phyloP scores from a whole-genome alignment of 37 sponge, comb jelly and placozoan genomes.

The Chondrilla cf. caribensis region DNA sequence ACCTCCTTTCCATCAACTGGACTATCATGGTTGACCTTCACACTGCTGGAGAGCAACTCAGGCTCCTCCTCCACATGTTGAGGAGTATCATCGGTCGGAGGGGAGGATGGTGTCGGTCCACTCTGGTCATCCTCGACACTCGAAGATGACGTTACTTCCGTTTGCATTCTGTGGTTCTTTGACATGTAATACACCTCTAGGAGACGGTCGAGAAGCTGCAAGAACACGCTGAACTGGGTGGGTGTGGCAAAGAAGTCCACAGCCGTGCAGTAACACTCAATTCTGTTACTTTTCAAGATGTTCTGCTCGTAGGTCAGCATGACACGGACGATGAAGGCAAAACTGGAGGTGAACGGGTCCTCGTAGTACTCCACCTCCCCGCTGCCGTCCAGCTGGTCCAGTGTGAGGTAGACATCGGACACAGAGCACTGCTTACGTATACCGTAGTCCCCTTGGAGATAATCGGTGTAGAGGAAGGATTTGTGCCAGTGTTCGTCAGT shows the following conservation, averaged over 20 bases:
- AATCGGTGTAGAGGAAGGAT: conserved; percentile 73
- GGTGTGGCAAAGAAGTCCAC: conserved; percentile 57
- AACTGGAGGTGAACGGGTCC: conserved; percentile 53
- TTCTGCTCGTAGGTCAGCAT: conserved; percentile 20
- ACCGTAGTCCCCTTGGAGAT: conserved; percentile 44
- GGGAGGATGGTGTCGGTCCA: neutral
- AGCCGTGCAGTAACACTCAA: conserved; percentile 36
- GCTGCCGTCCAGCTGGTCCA: conserved; percentile 52
- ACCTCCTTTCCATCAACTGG: neutral
- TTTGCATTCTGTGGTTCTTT: conserved; percentile 54
- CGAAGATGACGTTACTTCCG: neutral
- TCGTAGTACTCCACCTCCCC: conserved; percentile 45
- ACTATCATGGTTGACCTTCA: no score
- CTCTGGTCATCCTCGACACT: neutral
- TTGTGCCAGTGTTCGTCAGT: conserved; percentile 71
- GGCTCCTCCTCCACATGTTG: neutral
- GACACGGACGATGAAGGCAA: conserved; percentile 39
- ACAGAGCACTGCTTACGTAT: conserved; percentile 58
- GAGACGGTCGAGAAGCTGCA: conserved; percentile 64
- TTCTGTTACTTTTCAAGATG: conserved; percentile 14
- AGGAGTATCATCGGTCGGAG: neutral
- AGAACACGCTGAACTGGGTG: conserved; percentile 57
- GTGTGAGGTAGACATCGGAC: conserved; percentile 57
- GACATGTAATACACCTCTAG: conserved; percentile 67
- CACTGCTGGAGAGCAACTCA: neutral